Base-by-base conservation (phyloP, 2,888 invertebrate genomes). In the Blomia tropicalis region DNA sequence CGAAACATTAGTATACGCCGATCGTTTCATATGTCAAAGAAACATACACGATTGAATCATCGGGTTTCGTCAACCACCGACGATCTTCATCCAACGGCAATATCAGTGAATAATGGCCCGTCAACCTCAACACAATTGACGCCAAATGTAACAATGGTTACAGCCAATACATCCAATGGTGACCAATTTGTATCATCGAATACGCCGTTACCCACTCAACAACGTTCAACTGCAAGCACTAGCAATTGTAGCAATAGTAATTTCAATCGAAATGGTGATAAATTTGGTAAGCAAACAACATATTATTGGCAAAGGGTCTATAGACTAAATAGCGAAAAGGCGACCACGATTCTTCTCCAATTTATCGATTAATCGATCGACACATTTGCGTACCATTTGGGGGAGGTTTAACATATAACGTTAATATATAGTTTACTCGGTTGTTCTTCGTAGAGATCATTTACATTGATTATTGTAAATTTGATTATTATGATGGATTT, bases 1-100 rank as follows among this genome's bases (percentile, higher is more conserved):
- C n/a, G 56, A 14, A 56, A 56, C 11, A 56, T 56, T 19, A 19
- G n/a, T 14, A 56, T 56, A 22, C 56, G 56, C 14, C 56, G 56
- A 25, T 56, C 56, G 23, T 56, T 56, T 29, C 56, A 56, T 25
- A 56, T 32, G 56, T 47, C 51, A n/a, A 47, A 47, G 51, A 27
- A 22, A 19, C 51, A 47, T n/a, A 22, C 23, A 7, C 7, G 51
- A 27, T n/a, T 47, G 23, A 47, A 27, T n/a, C 14, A 41, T n/a
- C 7, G 14, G 51, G 51, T 47, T 7, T 47, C 51, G 51, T 7
- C 51, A 11, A 47, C 51, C 51, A 47, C 51, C n/a, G 51, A 47
- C 27, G 51, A 47, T n/a, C 17, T 36, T 11, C 7, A 36, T 17
- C 17, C 36, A 7, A 36, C 7, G 7, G 7, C 36, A 17, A 36